These are phyloP conservation scores for Coenonympha arcania DNA, from an alignment of 2,888 invertebrate genomes.

Conservation along the genomic window DNA sequence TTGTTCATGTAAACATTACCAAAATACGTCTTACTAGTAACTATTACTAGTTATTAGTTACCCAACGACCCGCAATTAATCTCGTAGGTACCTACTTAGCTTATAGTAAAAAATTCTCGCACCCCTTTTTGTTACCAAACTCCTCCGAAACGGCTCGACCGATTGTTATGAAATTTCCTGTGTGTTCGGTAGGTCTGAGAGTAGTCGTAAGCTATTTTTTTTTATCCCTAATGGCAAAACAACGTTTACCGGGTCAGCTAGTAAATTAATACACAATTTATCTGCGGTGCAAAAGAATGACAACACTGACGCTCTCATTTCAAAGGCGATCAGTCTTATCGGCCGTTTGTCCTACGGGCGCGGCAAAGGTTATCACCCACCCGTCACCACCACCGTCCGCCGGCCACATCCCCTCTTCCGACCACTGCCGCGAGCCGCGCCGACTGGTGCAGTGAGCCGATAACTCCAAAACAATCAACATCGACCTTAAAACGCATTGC, in stretches of 20 bases:
- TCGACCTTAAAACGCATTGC: conserved; percentile 33
- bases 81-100: too few species aligned
- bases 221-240: too few species aligned
- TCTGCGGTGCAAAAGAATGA: conserved; percentile 46
- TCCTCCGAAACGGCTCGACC: too few species aligned
- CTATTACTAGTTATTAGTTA: too few species aligned
- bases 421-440: conserved; percentile 38
- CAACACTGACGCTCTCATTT: conserved; percentile 60
- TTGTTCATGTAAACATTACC: too few species aligned
- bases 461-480: conserved; percentile 51
- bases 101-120: too few species aligned
- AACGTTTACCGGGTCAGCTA: not conserved
- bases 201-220: too few species aligned
- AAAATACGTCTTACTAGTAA: too few species aligned
- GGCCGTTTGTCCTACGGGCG: conserved; percentile 51
- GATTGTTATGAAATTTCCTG: too few species aligned
- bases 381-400: conserved; percentile 33
- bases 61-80: too few species aligned
- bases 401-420: conserved; percentile 39
- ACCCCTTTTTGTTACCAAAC: too few species aligned
- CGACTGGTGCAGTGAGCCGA: conserved; percentile 56
- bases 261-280: conserved; percentile 8
- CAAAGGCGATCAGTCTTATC: conserved; percentile 59
- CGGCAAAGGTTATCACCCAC: conserved; percentile 62
- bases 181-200: too few species aligned